Evolutionary conservation across 2,888 invertebrate species (phyloP).

Genomic region (Cephus sareptanus): DNA sequence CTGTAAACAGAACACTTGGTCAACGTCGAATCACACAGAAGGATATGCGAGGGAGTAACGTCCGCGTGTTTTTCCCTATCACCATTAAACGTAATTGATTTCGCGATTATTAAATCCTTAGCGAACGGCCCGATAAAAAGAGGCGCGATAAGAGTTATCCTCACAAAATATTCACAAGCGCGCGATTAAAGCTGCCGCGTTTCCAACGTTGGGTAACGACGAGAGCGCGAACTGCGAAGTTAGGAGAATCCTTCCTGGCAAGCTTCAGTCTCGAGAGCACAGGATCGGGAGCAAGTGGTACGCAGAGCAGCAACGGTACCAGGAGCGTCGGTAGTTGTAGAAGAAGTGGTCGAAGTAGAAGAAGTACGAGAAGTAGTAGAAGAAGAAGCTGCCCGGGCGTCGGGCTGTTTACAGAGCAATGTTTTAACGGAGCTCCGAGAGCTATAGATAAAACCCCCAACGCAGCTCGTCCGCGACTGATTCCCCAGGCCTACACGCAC

Average conservation of each 20-base stretch:
- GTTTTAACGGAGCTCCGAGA: conserved; percentile 40
- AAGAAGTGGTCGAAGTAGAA: not conserved
- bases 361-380: not conserved
- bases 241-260: not conserved
- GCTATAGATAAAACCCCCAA: conserved; percentile 63
- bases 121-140: not conserved
- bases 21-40: not conserved
- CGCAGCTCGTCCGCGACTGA: conserved; percentile 66
- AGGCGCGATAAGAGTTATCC: not conserved
- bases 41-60: not conserved
- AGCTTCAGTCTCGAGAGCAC: not conserved
- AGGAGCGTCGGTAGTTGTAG: not conserved
- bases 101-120: not conserved
- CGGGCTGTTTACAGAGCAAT: conserved; percentile 14
- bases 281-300: not conserved
- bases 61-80: not conserved
- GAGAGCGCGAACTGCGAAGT: not conserved
- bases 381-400: not conserved
- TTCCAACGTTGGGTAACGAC: not conserved
- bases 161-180: not conserved
- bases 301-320: not conserved
- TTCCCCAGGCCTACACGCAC: conserved; percentile 65
- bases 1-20: not conserved
- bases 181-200: not conserved
- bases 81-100: not conserved